Evolutionary conservation across 2,888 invertebrate species (phyloP).

Genomic region (Choristoneura rosaceana): DNA sequence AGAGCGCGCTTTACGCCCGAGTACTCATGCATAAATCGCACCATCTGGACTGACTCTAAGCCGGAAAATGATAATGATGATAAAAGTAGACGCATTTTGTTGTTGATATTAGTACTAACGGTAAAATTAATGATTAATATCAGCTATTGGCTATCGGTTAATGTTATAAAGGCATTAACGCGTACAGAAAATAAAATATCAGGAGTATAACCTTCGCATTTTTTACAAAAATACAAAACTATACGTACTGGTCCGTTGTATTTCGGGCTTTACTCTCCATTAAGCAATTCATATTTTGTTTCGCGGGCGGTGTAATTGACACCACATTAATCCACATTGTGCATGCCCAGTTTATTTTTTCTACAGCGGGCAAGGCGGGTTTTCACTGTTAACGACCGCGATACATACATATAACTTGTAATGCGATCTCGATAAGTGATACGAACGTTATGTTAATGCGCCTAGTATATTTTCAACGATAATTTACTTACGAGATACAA

Average conservation of each 20-base stretch:
- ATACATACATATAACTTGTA: constrained; percentile 24
- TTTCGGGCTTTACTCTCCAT: constrained; percentile 49
- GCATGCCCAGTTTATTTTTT: constrained; percentile 56
- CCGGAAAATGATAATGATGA: too few species aligned
- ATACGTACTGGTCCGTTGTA: constrained; percentile 1
- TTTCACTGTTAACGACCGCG: constrained; percentile 21
- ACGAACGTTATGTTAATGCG: constrained; percentile 6
- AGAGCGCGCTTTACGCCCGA: too few species aligned
- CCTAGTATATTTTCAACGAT: not conserved
- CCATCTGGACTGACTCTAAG: too few species aligned
- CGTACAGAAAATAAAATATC: not conserved
- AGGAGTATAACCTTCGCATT: not conserved
- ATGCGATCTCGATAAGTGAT: constrained; percentile 39
- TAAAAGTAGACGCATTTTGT: too few species aligned
- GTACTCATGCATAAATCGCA: too few species aligned
- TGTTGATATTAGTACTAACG: too few species aligned
- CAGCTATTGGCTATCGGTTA: too few species aligned
- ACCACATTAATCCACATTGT: constrained; percentile 62
- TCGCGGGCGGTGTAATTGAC: constrained; percentile 60
- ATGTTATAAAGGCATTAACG: too few species aligned
- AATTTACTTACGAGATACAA: not conserved
- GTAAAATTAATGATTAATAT: too few species aligned
- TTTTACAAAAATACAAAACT: constrained; percentile 7
- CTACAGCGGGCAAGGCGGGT: constrained; percentile 11
- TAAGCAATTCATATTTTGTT: constrained; percentile 57